A percentile compares a stretch with the other conserved stretches of the same genome.
Conservation (phyloP, 2,797 vertebrate genomes). For the Megalops cyprinoides region DNA sequence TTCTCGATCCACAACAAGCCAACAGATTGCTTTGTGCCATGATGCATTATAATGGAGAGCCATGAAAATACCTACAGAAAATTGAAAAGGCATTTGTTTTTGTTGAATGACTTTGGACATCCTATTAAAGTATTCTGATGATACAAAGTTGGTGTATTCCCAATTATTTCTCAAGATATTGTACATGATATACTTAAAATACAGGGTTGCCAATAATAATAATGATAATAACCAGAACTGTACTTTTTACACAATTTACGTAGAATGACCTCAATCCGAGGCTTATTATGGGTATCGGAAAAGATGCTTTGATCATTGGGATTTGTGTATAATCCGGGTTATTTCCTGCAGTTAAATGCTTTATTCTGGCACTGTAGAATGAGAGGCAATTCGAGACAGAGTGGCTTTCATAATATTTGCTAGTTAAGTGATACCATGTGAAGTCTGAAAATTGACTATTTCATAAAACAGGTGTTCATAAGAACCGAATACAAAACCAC, state of each 20-base stretch:
- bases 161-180: too few relatives aligned
- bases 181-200: too few relatives aligned
- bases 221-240: too few relatives aligned
- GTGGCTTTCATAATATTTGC: background rate
- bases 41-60: too few relatives aligned
- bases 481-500: background rate
- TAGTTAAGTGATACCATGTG: slow-evolving; percentile 1
- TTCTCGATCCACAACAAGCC: too few relatives aligned
- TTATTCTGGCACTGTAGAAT: background rate
- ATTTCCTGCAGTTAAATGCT: background rate
- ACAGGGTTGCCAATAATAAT: too few relatives aligned
- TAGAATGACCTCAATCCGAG: slow-evolving; percentile 16
- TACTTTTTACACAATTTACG: background rate
- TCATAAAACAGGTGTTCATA: background rate
- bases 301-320: slow-evolving; percentile 21
- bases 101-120: too few relatives aligned
- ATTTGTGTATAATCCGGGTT: background rate
- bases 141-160: too few relatives aligned
- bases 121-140: too few relatives aligned
- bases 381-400: background rate
- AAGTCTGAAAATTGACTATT: background rate
- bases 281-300: background rate
- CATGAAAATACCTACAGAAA: too few relatives aligned
- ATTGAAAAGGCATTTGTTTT: too few relatives aligned
- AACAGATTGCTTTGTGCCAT: too few relatives aligned